Evolutionary conservation across 2,113 vertebrate species (phyloP).

Genomic region (Cranoglanis bouderius): DNA sequence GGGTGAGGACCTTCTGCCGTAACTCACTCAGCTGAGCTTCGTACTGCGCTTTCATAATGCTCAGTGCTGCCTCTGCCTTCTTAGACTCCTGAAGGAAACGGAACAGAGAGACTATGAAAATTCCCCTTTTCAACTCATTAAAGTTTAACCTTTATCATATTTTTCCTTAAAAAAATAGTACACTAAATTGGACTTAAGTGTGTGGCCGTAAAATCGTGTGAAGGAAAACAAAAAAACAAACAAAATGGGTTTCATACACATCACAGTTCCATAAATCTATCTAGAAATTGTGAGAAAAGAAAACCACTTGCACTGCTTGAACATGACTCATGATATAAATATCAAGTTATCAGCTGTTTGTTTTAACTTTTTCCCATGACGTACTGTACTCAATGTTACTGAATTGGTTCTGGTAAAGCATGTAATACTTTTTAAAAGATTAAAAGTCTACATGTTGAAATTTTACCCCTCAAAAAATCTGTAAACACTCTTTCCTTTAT

Average conservation of each 20-base stretch:
- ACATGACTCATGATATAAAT: conserved; percentile 23
- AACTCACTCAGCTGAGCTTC: conserved; percentile 90
- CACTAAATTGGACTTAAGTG: not conserved
- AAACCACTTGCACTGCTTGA: not conserved
- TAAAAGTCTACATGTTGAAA: not conserved
- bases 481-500: not conserved
- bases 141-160: not conserved
- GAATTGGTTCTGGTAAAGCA: not conserved
- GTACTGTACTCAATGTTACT: conserved; percentile 1
- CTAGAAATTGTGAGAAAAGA: not conserved
- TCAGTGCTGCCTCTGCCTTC: conserved; percentile 80
- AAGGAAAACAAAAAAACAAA: not conserved
- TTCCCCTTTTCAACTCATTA: too few species aligned
- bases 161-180: not conserved
- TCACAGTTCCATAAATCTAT: not conserved
- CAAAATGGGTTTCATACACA: not conserved
- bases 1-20: conserved; percentile 88
- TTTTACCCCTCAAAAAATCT: not conserved
- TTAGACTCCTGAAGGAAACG: conserved; percentile 77
- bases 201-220: not conserved
- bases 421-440: not conserved
- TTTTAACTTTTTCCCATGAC: conserved; percentile 33
- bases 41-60: conserved; percentile 80
- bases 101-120: not conserved
- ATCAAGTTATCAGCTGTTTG: conserved; percentile 33